Percentiles rank a stretch among this genome's conserved stretches.
Evolutionary conservation across 2,797 vertebrate genomes (phyloP).

Genomic region (Hylomyscus alleni): DNA sequence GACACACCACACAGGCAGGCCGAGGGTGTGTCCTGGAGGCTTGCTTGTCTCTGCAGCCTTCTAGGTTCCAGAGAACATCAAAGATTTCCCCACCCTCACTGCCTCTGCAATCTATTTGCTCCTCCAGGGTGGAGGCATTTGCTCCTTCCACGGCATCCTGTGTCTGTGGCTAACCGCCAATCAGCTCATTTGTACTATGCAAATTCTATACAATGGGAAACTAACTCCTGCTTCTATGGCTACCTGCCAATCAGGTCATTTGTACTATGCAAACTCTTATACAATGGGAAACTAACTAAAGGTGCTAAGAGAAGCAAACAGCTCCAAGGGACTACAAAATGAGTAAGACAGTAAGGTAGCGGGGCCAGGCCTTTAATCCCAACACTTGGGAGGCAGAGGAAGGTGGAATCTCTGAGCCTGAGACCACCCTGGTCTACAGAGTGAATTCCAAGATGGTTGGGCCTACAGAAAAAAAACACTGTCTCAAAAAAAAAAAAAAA

Average conservation of each 20-base stretch:
- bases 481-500: background rate
- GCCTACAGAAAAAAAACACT: background rate
- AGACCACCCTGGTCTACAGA: background rate
- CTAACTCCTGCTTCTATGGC: background rate
- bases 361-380: background rate
- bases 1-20: background rate
- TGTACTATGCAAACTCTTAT: background rate
- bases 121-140: background rate
- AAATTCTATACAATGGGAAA: background rate
- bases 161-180: background rate
- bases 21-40: background rate
- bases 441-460: background rate
- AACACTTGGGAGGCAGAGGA: background rate
- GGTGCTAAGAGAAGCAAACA: background rate
- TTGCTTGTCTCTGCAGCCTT: background rate
- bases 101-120: background rate
- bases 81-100: background rate
- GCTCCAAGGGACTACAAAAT: background rate
- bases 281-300: background rate
- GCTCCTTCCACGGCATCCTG: background rate
- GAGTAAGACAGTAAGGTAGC: background rate
- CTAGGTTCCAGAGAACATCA: constrained; percentile 15
- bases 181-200: constrained; percentile 1
- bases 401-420: background rate
- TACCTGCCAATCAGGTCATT: background rate